These are phyloP conservation scores for Macroglossus sobrinus DNA, from an alignment of 2,113 vertebrate genomes.

Conservation along the genomic window DNA sequence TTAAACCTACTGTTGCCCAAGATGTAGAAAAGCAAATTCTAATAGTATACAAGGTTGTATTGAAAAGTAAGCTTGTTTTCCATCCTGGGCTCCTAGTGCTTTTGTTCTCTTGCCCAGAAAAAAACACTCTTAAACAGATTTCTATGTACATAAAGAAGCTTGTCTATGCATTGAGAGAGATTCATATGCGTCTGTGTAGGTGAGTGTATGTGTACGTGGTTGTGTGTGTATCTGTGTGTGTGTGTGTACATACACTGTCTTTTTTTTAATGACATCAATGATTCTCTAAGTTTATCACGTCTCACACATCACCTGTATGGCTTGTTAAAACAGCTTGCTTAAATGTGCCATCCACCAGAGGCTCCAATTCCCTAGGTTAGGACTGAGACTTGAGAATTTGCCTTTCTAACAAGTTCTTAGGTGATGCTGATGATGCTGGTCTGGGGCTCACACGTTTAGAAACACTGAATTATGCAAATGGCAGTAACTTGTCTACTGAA, in stretches of 20 bases:
- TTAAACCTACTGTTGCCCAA: neutral
- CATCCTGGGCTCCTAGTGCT: neutral
- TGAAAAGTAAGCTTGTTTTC: neutral
- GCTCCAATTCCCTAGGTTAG: neutral
- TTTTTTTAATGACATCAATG: neutral
- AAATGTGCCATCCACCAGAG: neutral
- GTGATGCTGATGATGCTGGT: neutral
- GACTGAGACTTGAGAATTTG: neutral
- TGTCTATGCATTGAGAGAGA: neutral
- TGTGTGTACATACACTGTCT: neutral
- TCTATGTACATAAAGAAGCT: neutral
- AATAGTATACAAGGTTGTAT: neutral
- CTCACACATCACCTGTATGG: neutral
- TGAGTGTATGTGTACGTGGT: too few species aligned
- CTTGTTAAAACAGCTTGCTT: neutral
- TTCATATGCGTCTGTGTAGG: neutral
- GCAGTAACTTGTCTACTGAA: neutral
- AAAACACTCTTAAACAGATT: neutral
- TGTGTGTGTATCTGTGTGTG: neutral
- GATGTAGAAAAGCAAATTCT: neutral
- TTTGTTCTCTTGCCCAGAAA: neutral
- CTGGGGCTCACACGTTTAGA: neutral
- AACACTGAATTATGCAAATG: slow-evolving; percentile 31
- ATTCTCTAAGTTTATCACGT: neutral
- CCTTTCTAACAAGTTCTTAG: neutral